Conservation (phyloP, 2,888 invertebrate species). For the Hedya salicella region DNA sequence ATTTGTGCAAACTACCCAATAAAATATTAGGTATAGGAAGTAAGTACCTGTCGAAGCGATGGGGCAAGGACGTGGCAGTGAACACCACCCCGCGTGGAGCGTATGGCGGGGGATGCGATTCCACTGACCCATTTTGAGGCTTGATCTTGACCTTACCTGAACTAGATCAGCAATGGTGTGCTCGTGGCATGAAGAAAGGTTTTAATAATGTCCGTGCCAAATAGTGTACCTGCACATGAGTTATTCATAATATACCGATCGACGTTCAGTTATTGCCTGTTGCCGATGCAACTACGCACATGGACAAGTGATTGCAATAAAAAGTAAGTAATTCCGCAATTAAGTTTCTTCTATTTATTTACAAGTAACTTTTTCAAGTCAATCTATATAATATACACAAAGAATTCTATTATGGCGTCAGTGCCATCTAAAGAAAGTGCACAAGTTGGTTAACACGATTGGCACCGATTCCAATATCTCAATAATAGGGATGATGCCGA, state of each 20-base stretch:
- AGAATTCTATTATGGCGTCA: no score
- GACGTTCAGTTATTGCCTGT: not conserved
- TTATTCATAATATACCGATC: not conserved
- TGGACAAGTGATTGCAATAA: no score
- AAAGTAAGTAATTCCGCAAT: no score
- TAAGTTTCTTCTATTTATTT: no score
- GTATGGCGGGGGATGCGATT: conserved; percentile 59
- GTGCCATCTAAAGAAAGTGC: no score
- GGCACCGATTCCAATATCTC: no score
- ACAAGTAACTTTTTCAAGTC: no score
- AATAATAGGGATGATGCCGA: no score
- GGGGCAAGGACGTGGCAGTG: conserved; percentile 40
- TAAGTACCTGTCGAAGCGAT: conserved; percentile 12
- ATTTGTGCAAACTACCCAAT: no score
- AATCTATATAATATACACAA: no score
- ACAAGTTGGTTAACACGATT: no score
- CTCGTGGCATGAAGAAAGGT: conserved; percentile 36
- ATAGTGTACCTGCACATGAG: not conserved
- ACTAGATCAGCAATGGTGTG: conserved; percentile 48
- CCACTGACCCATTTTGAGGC: conserved; percentile 69
- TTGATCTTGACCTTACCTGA: conserved; percentile 71
- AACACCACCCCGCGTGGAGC: conserved; percentile 35
- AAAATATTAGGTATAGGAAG: conserved; percentile 8
- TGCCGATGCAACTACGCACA: no score
- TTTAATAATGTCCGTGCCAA: conserved; percentile 29